Base-by-base conservation (phyloP, 2,797 vertebrate species). In the Taenioides sp. region DNA sequence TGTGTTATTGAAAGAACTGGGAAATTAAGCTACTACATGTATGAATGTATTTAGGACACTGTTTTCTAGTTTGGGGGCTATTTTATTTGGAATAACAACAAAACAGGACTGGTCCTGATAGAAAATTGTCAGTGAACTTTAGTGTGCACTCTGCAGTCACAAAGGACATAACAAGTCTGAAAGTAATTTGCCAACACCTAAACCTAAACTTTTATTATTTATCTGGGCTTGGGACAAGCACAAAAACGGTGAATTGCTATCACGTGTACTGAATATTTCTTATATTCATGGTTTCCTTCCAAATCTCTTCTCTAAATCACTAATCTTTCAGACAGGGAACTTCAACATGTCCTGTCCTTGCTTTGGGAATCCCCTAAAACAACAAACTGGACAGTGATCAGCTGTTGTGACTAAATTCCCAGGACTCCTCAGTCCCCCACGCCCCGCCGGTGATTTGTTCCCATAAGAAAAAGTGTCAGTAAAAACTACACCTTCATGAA, bases 401-500 rank as follows among this genome's bases (percentile, higher is more conserved):
- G 80, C 76, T 80, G 84, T 79, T 71, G 67, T 69, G 79, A 85
- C 84, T 83, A 86, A 83, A 81, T 85, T 84, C 76, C 76, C 69
- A 83, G 88, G 84, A 85, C 70, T 69, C 16, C 34, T 49, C 77
- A 70, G 76, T 73, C 73, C 83, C 85, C 80, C 73, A 73, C 73
- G 72, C 77, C 78, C 85, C 63, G 3, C 79, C 85, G 84, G 82
- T 92, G 89, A 92, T 92, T 92, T 92, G 91, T 87, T 91, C 91
- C 88, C 87, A 92, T 92, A 91, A 92, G 91, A 87, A 92, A 92
- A 93, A 85, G 84, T 92, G 92, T 93, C 92, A 93, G 91, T 93
- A 92, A 92, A 85, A 84, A 84, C 89, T 85, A 82, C 88, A 92
- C 91, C 88, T 91, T 92, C 88, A 91, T 91, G 87, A 91, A 92